Conservation (phyloP, 2,797 vertebrate genomes). For the Trematomus bernacchii region DNA sequence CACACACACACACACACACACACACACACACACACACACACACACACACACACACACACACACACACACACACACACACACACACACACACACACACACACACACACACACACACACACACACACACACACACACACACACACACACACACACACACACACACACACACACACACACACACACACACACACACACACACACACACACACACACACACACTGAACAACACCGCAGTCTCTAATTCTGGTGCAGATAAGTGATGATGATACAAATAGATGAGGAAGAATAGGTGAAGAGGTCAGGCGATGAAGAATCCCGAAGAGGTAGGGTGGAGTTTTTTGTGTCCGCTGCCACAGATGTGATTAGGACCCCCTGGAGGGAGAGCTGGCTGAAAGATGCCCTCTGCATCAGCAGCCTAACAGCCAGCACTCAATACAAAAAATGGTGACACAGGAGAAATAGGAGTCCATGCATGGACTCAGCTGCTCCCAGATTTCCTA, state of each 20-base stretch:
- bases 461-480: conserved; percentile 11
- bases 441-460: conserved; percentile 46
- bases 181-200: conserved; percentile 12
- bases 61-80: conserved; percentile 12
- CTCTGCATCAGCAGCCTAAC: conserved; percentile 49
- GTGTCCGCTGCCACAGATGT: conserved; percentile 26
- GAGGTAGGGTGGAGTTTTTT: conserved; percentile 5
- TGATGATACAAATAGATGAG: conserved; percentile 19
- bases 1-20: conserved; percentile 12
- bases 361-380: conserved; percentile 39
- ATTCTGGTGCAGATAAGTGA: conserved; percentile 6
- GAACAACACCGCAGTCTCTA: conserved; percentile 6
- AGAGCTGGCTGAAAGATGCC: conserved; percentile 40
- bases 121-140: conserved; percentile 11
- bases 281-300: conserved; percentile 25
- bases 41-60: conserved; percentile 12
- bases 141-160: conserved; percentile 12
- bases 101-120: conserved; percentile 12
- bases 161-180: conserved; percentile 11
- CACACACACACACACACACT: conserved; percentile 11
- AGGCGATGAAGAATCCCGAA: conserved; percentile 19
- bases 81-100: conserved; percentile 12
- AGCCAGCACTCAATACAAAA: conserved; percentile 39
- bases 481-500: conserved; percentile 19
- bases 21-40: neutral